Conservation (phyloP, 1,140 invertebrate genomes). For the Drosophila chauvacae region DNA sequence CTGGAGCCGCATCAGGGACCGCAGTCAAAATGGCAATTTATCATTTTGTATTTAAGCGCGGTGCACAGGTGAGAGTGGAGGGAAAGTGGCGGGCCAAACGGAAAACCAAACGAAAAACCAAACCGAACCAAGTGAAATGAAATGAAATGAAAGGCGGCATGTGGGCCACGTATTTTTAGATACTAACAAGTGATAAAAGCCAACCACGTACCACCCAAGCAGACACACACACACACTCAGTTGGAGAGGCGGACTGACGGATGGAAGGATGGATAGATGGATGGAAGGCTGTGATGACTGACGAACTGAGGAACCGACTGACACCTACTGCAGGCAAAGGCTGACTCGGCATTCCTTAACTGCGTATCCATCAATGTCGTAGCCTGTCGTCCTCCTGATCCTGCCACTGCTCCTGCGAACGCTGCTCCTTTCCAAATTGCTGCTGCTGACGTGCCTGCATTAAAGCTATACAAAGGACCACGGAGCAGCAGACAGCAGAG, state of each 20-base stretch:
- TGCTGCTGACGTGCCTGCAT: conserved; percentile 79
- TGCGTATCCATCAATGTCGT: conserved; percentile 80
- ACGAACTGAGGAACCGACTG: conserved; percentile 63
- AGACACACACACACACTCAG: conserved; percentile 20
- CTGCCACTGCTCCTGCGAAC: conserved; percentile 2
- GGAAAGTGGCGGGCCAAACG: conserved; percentile 7
- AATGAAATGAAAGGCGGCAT: conserved; percentile 74
- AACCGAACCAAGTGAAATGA: conserved; percentile 63
- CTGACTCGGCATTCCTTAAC: conserved; percentile 77
- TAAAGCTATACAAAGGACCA: conserved; percentile 61
- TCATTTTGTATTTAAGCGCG: conserved; percentile 80
- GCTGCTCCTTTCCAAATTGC: conserved; percentile 49
- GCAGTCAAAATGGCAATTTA: conserved; percentile 81
- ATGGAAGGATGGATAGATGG: conserved; percentile 15
- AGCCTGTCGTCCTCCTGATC: conserved; percentile 60
- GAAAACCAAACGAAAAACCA: conserved; percentile 53
- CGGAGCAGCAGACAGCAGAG: conserved; percentile 20
- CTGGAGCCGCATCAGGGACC: conserved; percentile 45
- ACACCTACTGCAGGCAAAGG: conserved; percentile 57
- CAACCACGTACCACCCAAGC: conserved; percentile 51
- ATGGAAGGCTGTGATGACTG: conserved; percentile 45
- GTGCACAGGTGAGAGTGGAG: conserved; percentile 56
- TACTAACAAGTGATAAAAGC: conserved; percentile 83
- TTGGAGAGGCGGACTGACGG: conserved; percentile 6
- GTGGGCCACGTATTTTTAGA: conserved; percentile 80